These are phyloP conservation scores for Acrocera orbiculus DNA, from an alignment of 2,888 invertebrate species.

Conservation along the genomic window DNA sequence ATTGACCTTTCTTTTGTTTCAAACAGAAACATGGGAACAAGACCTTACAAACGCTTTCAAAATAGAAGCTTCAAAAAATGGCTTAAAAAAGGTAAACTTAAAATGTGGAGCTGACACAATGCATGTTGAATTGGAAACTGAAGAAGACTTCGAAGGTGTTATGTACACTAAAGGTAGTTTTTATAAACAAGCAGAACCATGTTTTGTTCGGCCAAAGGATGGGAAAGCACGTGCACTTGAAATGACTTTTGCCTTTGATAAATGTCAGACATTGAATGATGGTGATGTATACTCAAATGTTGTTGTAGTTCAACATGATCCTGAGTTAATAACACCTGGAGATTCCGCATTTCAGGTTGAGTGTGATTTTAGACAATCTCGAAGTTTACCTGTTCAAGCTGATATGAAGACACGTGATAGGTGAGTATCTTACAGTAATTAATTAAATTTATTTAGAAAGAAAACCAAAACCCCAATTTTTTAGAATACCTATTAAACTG, in stretches of 20 bases:
- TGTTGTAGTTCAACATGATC: constrained; percentile 46
- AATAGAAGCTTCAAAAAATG: constrained; percentile 38
- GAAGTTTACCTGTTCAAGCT: constrained; percentile 36
- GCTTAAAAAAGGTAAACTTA: constrained; percentile 38
- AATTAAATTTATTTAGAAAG: no score
- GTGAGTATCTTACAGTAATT: constrained; percentile 25
- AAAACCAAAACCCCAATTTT: no score
- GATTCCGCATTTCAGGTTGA: constrained; percentile 47
- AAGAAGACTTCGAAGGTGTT: constrained; percentile 40
- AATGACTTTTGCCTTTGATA: constrained; percentile 37
- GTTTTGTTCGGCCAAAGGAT: constrained; percentile 35
- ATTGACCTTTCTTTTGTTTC: constrained; percentile 7
- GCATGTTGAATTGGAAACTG: constrained; percentile 34
- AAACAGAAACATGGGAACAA: constrained; percentile 34
- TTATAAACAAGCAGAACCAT: constrained; percentile 37
- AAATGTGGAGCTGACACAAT: constrained; percentile 40
- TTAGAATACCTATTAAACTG: no score
- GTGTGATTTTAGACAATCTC: constrained; percentile 42
- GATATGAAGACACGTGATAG: constrained; percentile 32
- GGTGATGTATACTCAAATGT: constrained; percentile 41
- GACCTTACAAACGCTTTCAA: constrained; percentile 38
- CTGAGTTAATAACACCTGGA: constrained; percentile 44
- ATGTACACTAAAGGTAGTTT: constrained; percentile 45
- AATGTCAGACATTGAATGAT: constrained; percentile 38
- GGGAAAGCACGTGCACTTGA: constrained; percentile 32